Evolutionary conservation across 2,113 vertebrate species (phyloP).

Genomic region (Zosterops japonicus): DNA sequence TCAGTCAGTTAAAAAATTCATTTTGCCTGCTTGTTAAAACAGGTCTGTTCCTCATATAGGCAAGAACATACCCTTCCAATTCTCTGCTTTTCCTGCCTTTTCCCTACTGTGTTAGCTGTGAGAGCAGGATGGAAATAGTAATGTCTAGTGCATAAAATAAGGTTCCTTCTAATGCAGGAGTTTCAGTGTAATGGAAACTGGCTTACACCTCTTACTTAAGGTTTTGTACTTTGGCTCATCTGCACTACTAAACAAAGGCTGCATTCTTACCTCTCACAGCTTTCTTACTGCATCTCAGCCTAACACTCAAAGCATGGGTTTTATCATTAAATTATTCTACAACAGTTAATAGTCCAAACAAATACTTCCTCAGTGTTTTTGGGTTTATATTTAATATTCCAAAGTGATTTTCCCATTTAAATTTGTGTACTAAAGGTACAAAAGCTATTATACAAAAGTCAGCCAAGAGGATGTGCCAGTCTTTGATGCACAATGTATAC

Average conservation of each 20-base stretch:
- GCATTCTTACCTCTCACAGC: neutral
- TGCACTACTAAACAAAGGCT: neutral
- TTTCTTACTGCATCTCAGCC: neutral
- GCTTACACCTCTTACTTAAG: neutral
- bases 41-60: neutral
- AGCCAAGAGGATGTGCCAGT: neutral
- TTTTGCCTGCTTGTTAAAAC: neutral
- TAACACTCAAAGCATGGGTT: neutral
- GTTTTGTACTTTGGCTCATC: neutral
- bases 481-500: neutral
- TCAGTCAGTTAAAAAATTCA: neutral
- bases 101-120: neutral
- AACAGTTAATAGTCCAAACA: neutral
- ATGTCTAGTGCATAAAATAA: neutral
- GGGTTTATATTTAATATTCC: neutral
- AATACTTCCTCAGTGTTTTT: rapidly evolving
- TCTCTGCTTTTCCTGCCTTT: neutral
- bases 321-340: neutral
- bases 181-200: neutral
- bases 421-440: neutral
- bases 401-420: neutral
- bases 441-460: neutral
- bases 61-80: neutral
- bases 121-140: neutral
- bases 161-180: neutral